These are phyloP conservation scores for Allygus modestus DNA, from an alignment of 2,888 invertebrate species.

Conservation along the genomic window DNA sequence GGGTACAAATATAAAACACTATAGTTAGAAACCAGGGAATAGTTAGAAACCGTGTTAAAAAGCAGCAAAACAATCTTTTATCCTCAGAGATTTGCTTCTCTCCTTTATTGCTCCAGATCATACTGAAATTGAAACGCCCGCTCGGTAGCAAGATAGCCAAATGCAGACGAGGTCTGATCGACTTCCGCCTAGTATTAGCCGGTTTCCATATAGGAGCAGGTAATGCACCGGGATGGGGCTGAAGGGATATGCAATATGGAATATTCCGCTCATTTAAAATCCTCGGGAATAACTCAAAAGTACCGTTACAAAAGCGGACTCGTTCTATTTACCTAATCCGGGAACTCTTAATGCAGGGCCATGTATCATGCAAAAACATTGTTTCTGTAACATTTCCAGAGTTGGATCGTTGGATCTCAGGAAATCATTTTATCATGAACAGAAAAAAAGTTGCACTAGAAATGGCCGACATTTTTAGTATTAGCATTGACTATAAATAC, in stretches of 20 bases:
- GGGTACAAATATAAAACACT: no score
- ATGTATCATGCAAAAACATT: no score
- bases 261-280: conserved; percentile 19
- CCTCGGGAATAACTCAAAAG: conserved; percentile 2
- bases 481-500: no score
- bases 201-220: conserved; percentile 10
- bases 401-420: no score
- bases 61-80: no score
- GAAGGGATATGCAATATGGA: conserved; percentile 11
- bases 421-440: no score
- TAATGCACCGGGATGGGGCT: background rate
- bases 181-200: background rate
- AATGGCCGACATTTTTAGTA: no score
- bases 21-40: no score
- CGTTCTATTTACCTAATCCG: background rate
- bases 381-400: no score
- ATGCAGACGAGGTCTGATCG: background rate
- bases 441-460: no score
- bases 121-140: background rate
- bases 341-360: background rate
- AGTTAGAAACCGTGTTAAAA: no score
- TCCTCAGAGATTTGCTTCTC: no score
- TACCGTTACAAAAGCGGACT: conserved; percentile 16
- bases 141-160: background rate
- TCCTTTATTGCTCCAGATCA: background rate